phyloP scores from a whole-genome alignment of 2,797 vertebrate species.

The Moxostoma hubbsi region DNA sequence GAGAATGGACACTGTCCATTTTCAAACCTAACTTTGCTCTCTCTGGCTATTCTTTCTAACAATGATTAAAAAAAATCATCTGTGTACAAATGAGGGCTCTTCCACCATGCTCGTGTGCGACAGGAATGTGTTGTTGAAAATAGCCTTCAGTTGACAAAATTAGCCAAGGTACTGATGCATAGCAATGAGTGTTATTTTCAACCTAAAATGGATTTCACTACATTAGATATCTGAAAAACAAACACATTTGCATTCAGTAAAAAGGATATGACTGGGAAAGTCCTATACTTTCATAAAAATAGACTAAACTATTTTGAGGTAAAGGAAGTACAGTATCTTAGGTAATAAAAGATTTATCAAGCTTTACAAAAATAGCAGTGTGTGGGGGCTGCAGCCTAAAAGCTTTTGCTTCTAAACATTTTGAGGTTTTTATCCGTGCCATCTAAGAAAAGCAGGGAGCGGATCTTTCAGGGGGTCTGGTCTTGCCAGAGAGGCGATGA shows the following conservation, averaged over 20 bases:
- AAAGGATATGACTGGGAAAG: neutral
- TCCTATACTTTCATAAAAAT: conserved; percentile 25
- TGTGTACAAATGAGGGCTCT: conserved; percentile 77
- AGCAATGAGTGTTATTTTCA: neutral
- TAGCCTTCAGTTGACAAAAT: conserved; percentile 20
- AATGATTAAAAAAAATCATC: conserved; percentile 58
- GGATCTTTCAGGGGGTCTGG: conserved; percentile 1
- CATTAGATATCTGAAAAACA: neutral
- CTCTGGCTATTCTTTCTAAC: conserved; percentile 9
- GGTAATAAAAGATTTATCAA: conserved; percentile 49
- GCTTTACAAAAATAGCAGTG: conserved; percentile 51
- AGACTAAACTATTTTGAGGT: conserved; percentile 37
- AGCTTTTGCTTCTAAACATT: conserved; percentile 36
- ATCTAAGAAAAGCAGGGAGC: conserved; percentile 23
- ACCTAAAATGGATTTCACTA: conserved; percentile 13
- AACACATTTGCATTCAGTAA: conserved; percentile 18
- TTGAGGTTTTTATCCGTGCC: neutral
- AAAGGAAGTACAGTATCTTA: conserved; percentile 23
- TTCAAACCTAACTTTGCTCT: neutral
- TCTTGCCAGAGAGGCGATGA: conserved; percentile 20
- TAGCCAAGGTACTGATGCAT: neutral
- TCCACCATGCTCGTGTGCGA: conserved; percentile 58
- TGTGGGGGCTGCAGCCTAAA: conserved; percentile 17
- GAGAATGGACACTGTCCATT: neutral
- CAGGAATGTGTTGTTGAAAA: conserved; percentile 3